Evolutionary conservation across 2,797 vertebrate species (phyloP).

Genomic region (Sparus aurata): DNA sequence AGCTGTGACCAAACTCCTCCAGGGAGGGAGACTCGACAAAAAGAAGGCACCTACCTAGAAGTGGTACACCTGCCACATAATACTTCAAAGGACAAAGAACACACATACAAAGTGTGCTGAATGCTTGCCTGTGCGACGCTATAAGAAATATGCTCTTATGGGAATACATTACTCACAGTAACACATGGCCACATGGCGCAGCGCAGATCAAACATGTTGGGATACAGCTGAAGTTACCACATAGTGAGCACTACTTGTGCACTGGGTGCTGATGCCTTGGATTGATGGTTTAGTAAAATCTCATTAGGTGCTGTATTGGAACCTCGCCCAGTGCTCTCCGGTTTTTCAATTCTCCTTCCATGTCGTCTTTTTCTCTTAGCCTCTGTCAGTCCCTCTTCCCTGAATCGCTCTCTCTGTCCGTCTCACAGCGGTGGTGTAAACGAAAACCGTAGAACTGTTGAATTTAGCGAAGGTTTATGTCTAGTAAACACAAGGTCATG

Average conservation of each 20-base stretch:
- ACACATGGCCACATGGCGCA: slow-evolving; percentile 49
- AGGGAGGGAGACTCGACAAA: slow-evolving; percentile 58
- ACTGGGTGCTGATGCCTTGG: slow-evolving; percentile 41
- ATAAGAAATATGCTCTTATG: slow-evolving; percentile 62
- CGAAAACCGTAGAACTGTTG: slow-evolving; percentile 56
- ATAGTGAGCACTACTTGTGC: slow-evolving; percentile 43
- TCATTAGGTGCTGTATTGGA: slow-evolving; percentile 59
- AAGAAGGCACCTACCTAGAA: slow-evolving; percentile 59
- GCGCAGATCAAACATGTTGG: slow-evolving; percentile 60
- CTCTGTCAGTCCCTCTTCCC: slow-evolving; percentile 20
- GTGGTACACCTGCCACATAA: slow-evolving; percentile 73
- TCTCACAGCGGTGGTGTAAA: slow-evolving; percentile 59
- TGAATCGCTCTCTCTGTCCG: slow-evolving; percentile 24
- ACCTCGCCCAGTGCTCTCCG: slow-evolving; percentile 17
- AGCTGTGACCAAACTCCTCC: slow-evolving; percentile 67
- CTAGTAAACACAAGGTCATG: slow-evolving; percentile 68
- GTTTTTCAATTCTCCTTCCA: slow-evolving; percentile 29
- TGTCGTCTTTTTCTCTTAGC: slow-evolving; percentile 38
- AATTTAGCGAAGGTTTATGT: slow-evolving; percentile 67
- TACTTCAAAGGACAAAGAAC: slow-evolving; percentile 72
- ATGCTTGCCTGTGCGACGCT: slow-evolving; percentile 48
- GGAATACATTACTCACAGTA: slow-evolving; percentile 66
- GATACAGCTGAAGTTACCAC: slow-evolving; percentile 54
- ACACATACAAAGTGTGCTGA: slow-evolving; percentile 60
- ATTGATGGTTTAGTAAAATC: slow-evolving; percentile 59